phyloP scores from a whole-genome alignment of 1,140 invertebrate genomes.

The Drosophila hydei region DNA sequence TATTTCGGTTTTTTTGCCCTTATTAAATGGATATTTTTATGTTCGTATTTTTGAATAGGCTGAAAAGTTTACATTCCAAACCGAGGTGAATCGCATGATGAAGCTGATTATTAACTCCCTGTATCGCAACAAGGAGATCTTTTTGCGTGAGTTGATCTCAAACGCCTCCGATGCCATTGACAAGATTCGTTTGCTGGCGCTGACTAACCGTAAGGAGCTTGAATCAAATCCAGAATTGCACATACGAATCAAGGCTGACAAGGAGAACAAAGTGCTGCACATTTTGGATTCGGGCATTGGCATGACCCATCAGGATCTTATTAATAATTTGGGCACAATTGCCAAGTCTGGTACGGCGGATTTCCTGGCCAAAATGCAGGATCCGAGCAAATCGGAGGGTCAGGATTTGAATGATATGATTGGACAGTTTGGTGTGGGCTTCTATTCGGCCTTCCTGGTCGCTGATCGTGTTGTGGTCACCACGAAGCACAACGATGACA shows the following conservation, averaged over 20 bases:
- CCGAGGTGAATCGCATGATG: conserved; percentile 99
- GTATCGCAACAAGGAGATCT: conserved; percentile 99
- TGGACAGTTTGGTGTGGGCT: conserved; percentile 98
- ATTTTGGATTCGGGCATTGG: conserved; percentile 99
- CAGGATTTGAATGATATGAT: conserved; percentile 93
- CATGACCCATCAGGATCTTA: conserved; percentile 97
- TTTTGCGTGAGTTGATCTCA: conserved; percentile 98
- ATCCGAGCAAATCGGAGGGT: conserved; percentile 84
- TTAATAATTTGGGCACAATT: conserved; percentile 99
- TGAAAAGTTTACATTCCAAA: conserved; percentile 97
- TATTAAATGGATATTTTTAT: neutral
- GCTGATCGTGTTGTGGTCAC: conserved; percentile 96
- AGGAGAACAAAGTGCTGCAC: conserved; percentile 96
- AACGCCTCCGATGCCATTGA: conserved; percentile 98
- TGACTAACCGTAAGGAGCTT: conserved; percentile 93
- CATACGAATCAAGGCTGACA: conserved; percentile 98
- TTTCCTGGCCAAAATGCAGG: conserved; percentile 97
- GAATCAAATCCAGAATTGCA: conserved; percentile 92
- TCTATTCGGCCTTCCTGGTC: conserved; percentile 98
- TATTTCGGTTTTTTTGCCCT: neutral
- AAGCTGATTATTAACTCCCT: conserved; percentile 99
- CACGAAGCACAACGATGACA: conserved; percentile 97
- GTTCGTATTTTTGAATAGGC: conserved; percentile 84
- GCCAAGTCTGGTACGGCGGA: conserved; percentile 99
- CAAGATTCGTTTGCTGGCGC: conserved; percentile 95